Percentiles rank a stretch among this genome's conserved stretches.
These are phyloP conservation scores for Rhinoraja longicauda DNA, from an alignment of 2,797 vertebrate species.

Conservation along the genomic window DNA sequence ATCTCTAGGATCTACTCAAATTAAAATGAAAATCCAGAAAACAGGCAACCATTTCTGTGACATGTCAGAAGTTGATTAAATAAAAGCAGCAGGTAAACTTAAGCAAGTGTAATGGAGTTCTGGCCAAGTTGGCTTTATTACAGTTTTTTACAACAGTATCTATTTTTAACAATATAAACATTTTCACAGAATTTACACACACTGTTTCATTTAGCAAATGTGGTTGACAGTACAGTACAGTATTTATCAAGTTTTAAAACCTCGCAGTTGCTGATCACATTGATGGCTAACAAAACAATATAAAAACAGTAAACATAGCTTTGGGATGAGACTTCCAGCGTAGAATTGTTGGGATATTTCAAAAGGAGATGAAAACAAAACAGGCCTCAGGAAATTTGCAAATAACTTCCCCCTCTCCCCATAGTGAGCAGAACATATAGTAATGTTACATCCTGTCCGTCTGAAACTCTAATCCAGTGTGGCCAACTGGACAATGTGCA, in stretches of 20 bases:
- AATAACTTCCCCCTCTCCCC: not conserved
- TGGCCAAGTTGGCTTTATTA: constrained; percentile 13
- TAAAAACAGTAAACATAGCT: not conserved
- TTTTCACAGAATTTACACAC: not conserved
- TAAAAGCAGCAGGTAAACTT: not conserved
- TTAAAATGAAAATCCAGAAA: not conserved
- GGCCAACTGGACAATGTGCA: too few relatives aligned
- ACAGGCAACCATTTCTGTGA: not conserved
- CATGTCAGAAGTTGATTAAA: not conserved
- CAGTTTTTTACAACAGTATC: not conserved
- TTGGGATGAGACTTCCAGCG: not conserved
- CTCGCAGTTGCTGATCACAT: not conserved
- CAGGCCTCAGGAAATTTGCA: not conserved
- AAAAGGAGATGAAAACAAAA: not conserved
- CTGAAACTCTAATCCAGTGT: too few relatives aligned
- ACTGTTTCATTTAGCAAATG: not conserved
- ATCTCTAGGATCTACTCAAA: not conserved
- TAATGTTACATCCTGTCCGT: too few relatives aligned
- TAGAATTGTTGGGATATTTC: not conserved
- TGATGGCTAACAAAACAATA: not conserved
- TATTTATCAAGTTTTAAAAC: not conserved
- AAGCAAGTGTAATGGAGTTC: not conserved
- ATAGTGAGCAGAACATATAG: not conserved
- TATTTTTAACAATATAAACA: not conserved
- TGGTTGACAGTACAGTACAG: not conserved